These are phyloP conservation scores for Dendroctonus valens DNA, from an alignment of 1,140 invertebrate genomes.

Conservation along the genomic window DNA sequence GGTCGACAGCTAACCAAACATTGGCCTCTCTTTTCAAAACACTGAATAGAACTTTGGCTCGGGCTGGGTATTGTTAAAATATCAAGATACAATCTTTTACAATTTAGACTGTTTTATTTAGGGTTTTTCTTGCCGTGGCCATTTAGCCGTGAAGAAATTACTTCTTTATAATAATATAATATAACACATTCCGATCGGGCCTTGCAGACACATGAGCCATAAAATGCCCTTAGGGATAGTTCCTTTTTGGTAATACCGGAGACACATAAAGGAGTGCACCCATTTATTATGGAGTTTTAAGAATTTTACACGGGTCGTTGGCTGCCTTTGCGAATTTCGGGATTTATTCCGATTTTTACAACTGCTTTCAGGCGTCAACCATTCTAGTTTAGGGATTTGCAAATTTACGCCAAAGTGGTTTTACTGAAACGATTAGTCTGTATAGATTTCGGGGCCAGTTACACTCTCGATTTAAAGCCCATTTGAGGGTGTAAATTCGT, in stretches of 20 bases:
- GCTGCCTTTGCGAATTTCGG: conserved; percentile 33
- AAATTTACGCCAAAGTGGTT: conserved; percentile 41
- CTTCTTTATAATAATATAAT: conserved; percentile 50
- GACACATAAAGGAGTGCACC: conserved; percentile 34
- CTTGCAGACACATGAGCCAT: too few relatives aligned
- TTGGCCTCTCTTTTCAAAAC: conserved; percentile 46
- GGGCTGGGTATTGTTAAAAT: conserved; percentile 43
- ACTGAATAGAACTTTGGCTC: conserved; percentile 46
- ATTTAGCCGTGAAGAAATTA: conserved; percentile 49
- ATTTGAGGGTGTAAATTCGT: conserved; percentile 42
- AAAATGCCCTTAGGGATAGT: conserved; percentile 2
- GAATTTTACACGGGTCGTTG: conserved; percentile 28
- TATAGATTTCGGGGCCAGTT: conserved; percentile 31
- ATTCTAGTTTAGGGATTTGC: conserved; percentile 35
- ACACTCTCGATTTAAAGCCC: conserved; percentile 42
- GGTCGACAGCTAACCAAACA: conserved; percentile 49
- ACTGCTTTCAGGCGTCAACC: conserved; percentile 32
- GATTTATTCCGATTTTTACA: conserved; percentile 41
- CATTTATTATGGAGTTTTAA: conserved; percentile 29
- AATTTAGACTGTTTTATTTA: conserved; percentile 45
- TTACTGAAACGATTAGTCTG: conserved; percentile 33
- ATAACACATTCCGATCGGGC: conserved; percentile 38
- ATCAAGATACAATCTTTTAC: conserved; percentile 47
- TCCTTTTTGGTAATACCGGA: conserved; percentile 7
- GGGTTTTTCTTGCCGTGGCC: conserved; percentile 41